Evolutionary conservation across 2,797 vertebrate genomes (phyloP), one percentile per base, ranked within the genome.

Genomic region (Chaetophractus vellerosus): DNA sequence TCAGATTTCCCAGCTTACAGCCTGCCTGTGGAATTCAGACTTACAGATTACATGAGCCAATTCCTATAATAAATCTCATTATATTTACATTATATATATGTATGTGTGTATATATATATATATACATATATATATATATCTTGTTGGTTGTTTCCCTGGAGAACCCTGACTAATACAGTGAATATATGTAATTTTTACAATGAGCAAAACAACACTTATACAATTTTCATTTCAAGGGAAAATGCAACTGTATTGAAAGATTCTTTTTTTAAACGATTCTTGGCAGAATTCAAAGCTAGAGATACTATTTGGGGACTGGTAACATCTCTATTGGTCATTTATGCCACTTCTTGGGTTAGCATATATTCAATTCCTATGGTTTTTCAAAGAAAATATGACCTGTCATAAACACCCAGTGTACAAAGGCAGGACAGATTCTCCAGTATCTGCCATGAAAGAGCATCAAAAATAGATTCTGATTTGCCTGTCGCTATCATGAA

Each of bases 401-500:
- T 89, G 72, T 95, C 96, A 95, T 95, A 97, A 96, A 91, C 64
- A 96, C 86, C 93, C 94, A 95, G 91, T 87, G 79, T 97, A 95
- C 57, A 96, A 97, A 97, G 81, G 81, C 93, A 85, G 57, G 26
- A 82, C 90, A 85, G 92, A 94, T 78, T 97, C 94, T 92, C 79
- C 55, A 87, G 79, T 85, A 93, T 93, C 85, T 97, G 75, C 85
- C 92, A 91, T 93, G 90, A 94, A 96, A 96, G 87, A 82, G 74
- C 63, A 94, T 95, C 92, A 94, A 90, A 97, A 97, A 97, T 96
- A 96, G 92, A 93, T 97, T 96, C 92, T 96, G 94, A 96, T 95
- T 97, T 96, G 96, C 95, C 94, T 97, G 96, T 97, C 96, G 93
- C 85, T 95, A 83, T 96, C 95, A 95, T 84, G 96, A 95, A 93